These are phyloP conservation scores for Anser cygnoides DNA, from an alignment of 2,113 vertebrate species.

Conservation along the genomic window DNA sequence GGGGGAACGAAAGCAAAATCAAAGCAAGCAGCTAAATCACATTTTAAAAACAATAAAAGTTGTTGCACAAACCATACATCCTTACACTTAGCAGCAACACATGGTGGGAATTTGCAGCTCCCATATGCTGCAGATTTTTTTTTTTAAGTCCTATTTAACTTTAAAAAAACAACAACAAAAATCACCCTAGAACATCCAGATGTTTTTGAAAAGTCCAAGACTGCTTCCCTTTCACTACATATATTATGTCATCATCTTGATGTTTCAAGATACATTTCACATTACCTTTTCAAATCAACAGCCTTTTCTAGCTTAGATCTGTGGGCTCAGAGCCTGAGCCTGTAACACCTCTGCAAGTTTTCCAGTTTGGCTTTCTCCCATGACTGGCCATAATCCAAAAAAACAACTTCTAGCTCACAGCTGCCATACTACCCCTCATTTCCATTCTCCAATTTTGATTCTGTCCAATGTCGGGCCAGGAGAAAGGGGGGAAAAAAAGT, in stretches of 20 bases:
- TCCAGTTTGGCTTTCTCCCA: background rate
- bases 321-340: background rate
- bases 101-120: background rate
- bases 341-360: conserved; percentile 20
- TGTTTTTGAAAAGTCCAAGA: background rate
- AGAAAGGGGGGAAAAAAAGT: too few relatives aligned
- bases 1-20: background rate
- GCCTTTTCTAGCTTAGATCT: background rate
- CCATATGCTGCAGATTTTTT: background rate
- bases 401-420: background rate
- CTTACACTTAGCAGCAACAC: background rate
- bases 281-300: background rate
- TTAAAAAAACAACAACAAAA: background rate
- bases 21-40: background rate
- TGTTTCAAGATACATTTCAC: background rate
- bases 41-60: background rate
- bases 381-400: background rate
- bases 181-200: background rate
- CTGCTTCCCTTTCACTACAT: background rate
- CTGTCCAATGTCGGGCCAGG: background rate
- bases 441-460: background rate
- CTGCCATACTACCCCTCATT: background rate
- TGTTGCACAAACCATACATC: background rate
- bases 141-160: background rate
- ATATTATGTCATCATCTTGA: background rate